Evolutionary conservation across 2,113 vertebrate genomes (phyloP), one percentile per base, ranked within the genome.

Genomic region (Hyperoodon ampullatus): DNA sequence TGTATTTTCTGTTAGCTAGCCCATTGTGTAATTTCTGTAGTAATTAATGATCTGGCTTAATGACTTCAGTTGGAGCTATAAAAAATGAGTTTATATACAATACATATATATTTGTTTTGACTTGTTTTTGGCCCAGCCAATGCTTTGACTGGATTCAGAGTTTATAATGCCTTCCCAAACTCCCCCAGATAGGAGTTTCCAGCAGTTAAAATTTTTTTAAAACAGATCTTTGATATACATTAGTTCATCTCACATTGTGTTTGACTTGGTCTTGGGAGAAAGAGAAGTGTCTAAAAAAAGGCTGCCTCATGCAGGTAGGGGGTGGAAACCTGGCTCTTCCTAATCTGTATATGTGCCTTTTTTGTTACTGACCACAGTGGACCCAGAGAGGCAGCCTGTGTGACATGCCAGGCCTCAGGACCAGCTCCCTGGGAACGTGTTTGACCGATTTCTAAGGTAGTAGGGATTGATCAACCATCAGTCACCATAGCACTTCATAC

Each of bases 11-110:
- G 9, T 90, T 96, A 50, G 21, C 58, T 75, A 63, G 21, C 21
- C n/a, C 39, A n/a, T 50, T 87, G 5, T 84, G 6, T 87, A 66
- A 87, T 92, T 92, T 96, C 63, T 81, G 50, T 74, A 90, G 21
- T 95, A 83, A 94, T 86, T 87, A 70, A 66, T 83, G 42, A 35
- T 95, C 96, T 93, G 71, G 11, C 58, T 86, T 90, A 81, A n/a
- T 96, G 33, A 72, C 33, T 78, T 94, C 13, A 83, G 33, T 11
- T 92, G 42, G 19, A 84, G 68, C 88, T 89, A 44, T 55, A 74
- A 77, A 72, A n/a, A 86, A 86, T 86, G n/a, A 72, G 44, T 88
- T 92, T 97, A 63, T 60, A 39, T 83, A 33, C 15, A 28, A 35
- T 28, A n/a, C 4, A 19, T 30, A 39, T 42, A 21, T 81, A 42